Base-by-base conservation (phyloP, 2,113 vertebrate species). In the Oncorhynchus masou region DNA sequence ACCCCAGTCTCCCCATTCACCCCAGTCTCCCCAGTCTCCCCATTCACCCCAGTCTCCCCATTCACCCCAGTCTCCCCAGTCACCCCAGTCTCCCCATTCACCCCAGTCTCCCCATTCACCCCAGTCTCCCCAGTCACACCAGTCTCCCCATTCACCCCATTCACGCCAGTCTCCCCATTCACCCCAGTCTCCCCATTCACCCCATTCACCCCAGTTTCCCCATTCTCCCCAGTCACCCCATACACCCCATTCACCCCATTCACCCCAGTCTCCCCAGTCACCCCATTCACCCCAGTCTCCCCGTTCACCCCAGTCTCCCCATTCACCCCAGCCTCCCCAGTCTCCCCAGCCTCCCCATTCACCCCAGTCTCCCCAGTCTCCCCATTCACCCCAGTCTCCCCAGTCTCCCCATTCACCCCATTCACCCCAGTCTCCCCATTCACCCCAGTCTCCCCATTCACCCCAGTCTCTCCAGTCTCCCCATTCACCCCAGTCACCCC, bases 21-120 rank as follows among this genome's bases (percentile, higher is more conserved):
- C 54, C 24, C 22, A n/a, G n/a, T n/a, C n/a, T n/a, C n/a, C n/a
- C n/a, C 54, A 74, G 57, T 70, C 16, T 45, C 49, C 74, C 13
- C n/a, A 59, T 70, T 70, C 68, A n/a, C 54, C 54, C 24, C 54
- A 74, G 57, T 70, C 16, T 45, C 49, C 74, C 13, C n/a, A 59
- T 70, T 70, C 68, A n/a, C 54, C 54, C 24, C 22, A n/a, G n/a
- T n/a, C n/a, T n/a, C n/a, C n/a, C n/a, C n/a, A n/a, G n/a, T n/a
- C n/a, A n/a, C n/a, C n/a, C n/a, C 54, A 74, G 57, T 70, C 16
- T 45, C 49, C 74, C 13, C n/a, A 59, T 70, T 70, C 68, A n/a
- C 54, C 54, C 24, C 54, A 74, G 57, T 70, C 16, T 45, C 49
- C 74, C 13, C n/a, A 59, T 70, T 70, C 68, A n/a, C 54, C 54